These are phyloP conservation scores for Centropyge bicolor DNA, from an alignment of 2,797 vertebrate species.

Conservation along the genomic window DNA sequence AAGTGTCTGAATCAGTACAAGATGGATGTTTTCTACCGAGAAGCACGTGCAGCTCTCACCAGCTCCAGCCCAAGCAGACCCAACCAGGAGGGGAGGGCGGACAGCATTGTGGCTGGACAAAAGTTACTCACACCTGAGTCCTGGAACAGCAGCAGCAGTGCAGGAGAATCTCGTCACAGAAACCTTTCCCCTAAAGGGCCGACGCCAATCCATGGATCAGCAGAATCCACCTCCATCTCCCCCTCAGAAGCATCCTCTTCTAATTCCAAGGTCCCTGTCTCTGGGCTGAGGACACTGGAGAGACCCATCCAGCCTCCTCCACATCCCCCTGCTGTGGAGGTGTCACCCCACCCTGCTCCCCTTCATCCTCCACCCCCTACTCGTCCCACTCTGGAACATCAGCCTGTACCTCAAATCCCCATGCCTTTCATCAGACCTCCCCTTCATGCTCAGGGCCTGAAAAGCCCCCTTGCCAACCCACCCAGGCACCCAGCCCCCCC, in stretches of 20 bases:
- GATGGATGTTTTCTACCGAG: constrained; percentile 99
- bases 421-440: constrained; percentile 93
- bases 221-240: constrained; percentile 88
- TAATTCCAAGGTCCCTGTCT: constrained; percentile 89
- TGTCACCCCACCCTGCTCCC: constrained; percentile 82
- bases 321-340: constrained; percentile 76
- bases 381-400: constrained; percentile 90
- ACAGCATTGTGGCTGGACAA: constrained; percentile 85
- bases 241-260: constrained; percentile 90
- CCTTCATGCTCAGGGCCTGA: constrained; percentile 93
- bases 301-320: constrained; percentile 86
- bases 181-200: constrained; percentile 92
- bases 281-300: constrained; percentile 88
- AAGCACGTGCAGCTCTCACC: constrained; percentile 96
- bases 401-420: constrained; percentile 92
- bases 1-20: constrained; percentile 99
- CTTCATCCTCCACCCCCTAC: constrained; percentile 85
- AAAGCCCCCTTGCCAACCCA: constrained; percentile 90
- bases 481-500: constrained; percentile 86
- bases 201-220: constrained; percentile 77
- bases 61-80: constrained; percentile 91
- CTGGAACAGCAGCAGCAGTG: constrained; percentile 88
- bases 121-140: constrained; percentile 98
- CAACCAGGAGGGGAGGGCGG: constrained; percentile 90
- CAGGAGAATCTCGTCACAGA: constrained; percentile 81